Evolutionary conservation across 2,797 vertebrate species (phyloP).

Genomic region (Coluber constrictor): DNA sequence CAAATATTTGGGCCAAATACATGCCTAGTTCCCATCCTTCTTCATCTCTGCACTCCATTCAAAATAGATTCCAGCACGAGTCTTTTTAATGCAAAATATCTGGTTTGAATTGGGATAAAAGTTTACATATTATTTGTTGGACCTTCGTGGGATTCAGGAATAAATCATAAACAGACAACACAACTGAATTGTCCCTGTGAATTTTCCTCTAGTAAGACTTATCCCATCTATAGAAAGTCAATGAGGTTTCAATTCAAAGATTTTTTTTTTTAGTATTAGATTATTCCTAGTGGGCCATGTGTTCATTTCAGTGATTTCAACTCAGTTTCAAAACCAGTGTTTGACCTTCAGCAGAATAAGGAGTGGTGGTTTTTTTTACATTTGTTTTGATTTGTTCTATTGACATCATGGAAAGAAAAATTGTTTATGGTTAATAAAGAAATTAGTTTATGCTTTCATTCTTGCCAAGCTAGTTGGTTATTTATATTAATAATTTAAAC

Average conservation of each 20-base stretch:
- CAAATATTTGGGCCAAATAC: constrained; percentile 55
- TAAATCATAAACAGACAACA: constrained; percentile 39
- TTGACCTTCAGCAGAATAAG: background rate
- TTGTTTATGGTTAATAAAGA: background rate
- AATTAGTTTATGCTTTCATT: background rate
- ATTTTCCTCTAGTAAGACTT: constrained; percentile 28
- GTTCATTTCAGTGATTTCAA: background rate
- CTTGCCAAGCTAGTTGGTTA: background rate
- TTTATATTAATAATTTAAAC: background rate
- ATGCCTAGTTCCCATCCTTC: constrained; percentile 58
- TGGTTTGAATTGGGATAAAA: constrained; percentile 29
- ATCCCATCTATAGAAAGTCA: background rate
- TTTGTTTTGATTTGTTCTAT: background rate
- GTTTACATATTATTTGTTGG: background rate
- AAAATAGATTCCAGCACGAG: constrained; percentile 41
- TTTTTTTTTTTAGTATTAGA: background rate
- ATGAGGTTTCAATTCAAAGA: background rate
- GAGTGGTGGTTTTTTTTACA: background rate
- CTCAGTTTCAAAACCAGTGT: background rate
- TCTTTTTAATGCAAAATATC: background rate
- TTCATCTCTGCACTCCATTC: constrained; percentile 26
- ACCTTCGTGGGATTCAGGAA: constrained; percentile 44
- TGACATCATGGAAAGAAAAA: background rate
- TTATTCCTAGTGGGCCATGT: background rate
- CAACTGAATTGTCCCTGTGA: background rate